Base-by-base conservation (phyloP, 2,797 vertebrate genomes). In the Lithobates pipiens region DNA sequence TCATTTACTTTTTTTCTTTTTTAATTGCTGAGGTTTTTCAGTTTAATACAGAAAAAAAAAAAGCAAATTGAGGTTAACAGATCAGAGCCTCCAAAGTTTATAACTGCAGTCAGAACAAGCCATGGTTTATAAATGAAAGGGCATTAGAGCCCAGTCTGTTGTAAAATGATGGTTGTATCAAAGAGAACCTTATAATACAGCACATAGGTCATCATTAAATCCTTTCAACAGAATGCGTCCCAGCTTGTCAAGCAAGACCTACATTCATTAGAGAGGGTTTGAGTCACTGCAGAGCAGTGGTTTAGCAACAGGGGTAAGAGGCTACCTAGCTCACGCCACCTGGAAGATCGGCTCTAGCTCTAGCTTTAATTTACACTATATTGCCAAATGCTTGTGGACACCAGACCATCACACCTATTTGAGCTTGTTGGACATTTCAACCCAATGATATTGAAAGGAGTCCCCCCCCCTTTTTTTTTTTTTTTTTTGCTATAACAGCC, bases 11-110 rank as follows among this genome's bases (percentile, higher is more conserved):
- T 72, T n/a, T 21, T 0, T 69, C 13, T 50, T 27, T 67, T 23
- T 57, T 80, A 72, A 57, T 71, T 57, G 68, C 21, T 39, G 23
- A 36, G 11, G 1, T 10, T 73, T 72, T 81, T 42, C 21, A 11
- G 46, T 73, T 36, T 18, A 72, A 72, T 73, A 61, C 32, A 29
- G 61, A 16, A 80, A 77, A 23, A 71, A 16, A 80, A 77, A 23
- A 61, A 61, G 54, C 25, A 44, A 79, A 32, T 54, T 50, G 10
- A 69, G 50, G 46, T 11, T 10, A 81, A 72, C n/a, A 36, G 68
- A 81, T 72, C 44, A 80, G 68, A 69, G 77, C 11, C 25, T 68
- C 63, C n/a, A 10, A 65, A 69, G 44, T 70, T 50, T 50, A 0
- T 54, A 80, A 57, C 6, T 61, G 29, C 23, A 57, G 70, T 46